These are phyloP conservation scores for Scytalopus superciliaris DNA, from an alignment of 2,113 vertebrate genomes.

Conservation along the genomic window DNA sequence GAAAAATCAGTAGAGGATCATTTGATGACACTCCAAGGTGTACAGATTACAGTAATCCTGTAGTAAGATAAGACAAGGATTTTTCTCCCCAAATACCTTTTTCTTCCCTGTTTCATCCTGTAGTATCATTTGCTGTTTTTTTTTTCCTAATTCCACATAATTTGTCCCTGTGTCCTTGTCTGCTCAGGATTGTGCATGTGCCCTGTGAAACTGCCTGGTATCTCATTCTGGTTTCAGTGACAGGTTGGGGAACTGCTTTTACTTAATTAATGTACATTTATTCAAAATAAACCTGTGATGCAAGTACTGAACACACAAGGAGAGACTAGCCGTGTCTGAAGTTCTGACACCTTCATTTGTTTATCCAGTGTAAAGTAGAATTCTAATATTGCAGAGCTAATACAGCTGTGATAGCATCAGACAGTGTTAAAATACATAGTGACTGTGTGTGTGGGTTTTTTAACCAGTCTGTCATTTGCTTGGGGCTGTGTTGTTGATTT, in stretches of 20 bases:
- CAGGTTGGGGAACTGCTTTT: neutral
- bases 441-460: neutral
- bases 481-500: conserved; percentile 4
- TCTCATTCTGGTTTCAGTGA: conserved; percentile 24
- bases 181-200: neutral
- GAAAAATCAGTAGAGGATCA: neutral
- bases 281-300: conserved; percentile 13
- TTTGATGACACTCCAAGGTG: neutral
- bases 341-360: conserved; percentile 47
- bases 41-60: neutral
- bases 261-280: conserved; percentile 35
- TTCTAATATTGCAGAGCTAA: conserved; percentile 17
- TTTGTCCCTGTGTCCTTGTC: neutral
- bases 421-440: neutral
- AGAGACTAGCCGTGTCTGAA: conserved; percentile 30
- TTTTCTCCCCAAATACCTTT: neutral
- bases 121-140: neutral
- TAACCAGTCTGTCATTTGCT: neutral
- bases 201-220: neutral
- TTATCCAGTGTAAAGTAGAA: conserved; percentile 25
- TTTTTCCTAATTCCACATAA: neutral
- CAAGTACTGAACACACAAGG: neutral
- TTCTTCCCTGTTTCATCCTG: neutral
- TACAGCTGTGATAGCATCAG: conserved; percentile 20
- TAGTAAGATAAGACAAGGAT: neutral